Base-by-base conservation (phyloP, 1,140 invertebrate species). In the Aphaenogaster floridana region DNA sequence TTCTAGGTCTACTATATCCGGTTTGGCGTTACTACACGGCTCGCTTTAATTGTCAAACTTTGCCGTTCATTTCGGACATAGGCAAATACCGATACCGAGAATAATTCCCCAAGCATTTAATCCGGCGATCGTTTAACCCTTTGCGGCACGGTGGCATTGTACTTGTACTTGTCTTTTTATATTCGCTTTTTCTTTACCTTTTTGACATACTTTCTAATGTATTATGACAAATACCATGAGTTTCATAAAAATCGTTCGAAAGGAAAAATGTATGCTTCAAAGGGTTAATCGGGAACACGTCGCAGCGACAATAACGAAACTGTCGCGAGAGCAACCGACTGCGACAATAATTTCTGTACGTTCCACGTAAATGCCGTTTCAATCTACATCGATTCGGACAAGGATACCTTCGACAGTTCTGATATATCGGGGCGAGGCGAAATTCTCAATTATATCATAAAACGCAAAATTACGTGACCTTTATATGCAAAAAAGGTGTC, bases 1-100 rank as follows among this genome's bases (percentile, higher is more conserved):
- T 91, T 91, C 90, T 90, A 91, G 88, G 85, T 91, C 88, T 91
- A 88, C 87, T 91, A 89, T 89, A 86, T 89, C 79, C 90, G 90
- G 42, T 89, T 91, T 63, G 36, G 28, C 78, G 88, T 80, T 76
- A 77, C 61, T 69, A 11, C 34, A 9, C 59, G 48, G 45, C n/a
- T 57, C 28, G 42, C 50, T 88, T 90, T 86, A 88, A 91, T 90
- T 80, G 89, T 36, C 39, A 21, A 34, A 77, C 54, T 59, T 28
- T 28, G 21, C n/a, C 83, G 36, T 86, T 68, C 11, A 48, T 74
- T 84, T 84, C 39, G 54, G 42, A 63, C 28, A 13, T 66, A 52
- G 63, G 4, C 69, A n/a, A 57, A 39, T 50, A 17, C 42, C 34
- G 61, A 17, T 76, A 17, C 21, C 17, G 42, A 3, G 34, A 39